These are phyloP conservation scores for Melanargia galathea DNA, from an alignment of 2,888 invertebrate genomes.

Conservation along the genomic window DNA sequence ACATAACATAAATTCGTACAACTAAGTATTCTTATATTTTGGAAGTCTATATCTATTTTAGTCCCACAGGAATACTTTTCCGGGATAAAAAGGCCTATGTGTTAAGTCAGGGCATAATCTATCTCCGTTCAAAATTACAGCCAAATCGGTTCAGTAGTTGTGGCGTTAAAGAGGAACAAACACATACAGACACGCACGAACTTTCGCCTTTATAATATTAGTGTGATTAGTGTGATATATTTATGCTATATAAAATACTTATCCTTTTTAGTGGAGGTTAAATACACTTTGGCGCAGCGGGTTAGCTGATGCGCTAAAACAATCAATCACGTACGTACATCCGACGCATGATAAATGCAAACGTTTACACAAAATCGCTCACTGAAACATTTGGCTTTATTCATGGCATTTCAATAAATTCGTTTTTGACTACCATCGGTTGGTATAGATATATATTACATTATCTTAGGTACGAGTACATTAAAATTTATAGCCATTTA, in stretches of 20 bases:
- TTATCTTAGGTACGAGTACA: not conserved
- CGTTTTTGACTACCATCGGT: not conserved
- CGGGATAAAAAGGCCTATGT: too few species aligned
- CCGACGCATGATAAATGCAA: constrained; percentile 31
- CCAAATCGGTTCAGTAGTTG: too few species aligned
- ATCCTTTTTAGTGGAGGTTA: constrained; percentile 9
- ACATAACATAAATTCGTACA: not conserved
- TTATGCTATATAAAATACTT: too few species aligned
- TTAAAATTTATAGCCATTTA: constrained; percentile 18
- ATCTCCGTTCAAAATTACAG: too few species aligned
- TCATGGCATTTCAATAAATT: constrained; percentile 20
- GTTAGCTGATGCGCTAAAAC: constrained; percentile 19
- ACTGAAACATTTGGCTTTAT: constrained; percentile 19
- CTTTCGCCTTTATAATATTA: too few species aligned
- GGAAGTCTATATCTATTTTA: too few species aligned
- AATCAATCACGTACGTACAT: constrained; percentile 28
- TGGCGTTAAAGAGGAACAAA: too few species aligned
- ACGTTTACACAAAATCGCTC: constrained; percentile 22
- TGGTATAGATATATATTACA: too few species aligned
- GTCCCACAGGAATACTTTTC: too few species aligned
- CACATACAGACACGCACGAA: too few species aligned
- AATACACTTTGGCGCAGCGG: constrained; percentile 19
- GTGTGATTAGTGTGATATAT: too few species aligned
- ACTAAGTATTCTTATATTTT: not conserved
- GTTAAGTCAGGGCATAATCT: too few species aligned